These are phyloP conservation scores for Melanerpes aurifrons DNA, from an alignment of 2,113 vertebrate genomes.

Conservation along the genomic window DNA sequence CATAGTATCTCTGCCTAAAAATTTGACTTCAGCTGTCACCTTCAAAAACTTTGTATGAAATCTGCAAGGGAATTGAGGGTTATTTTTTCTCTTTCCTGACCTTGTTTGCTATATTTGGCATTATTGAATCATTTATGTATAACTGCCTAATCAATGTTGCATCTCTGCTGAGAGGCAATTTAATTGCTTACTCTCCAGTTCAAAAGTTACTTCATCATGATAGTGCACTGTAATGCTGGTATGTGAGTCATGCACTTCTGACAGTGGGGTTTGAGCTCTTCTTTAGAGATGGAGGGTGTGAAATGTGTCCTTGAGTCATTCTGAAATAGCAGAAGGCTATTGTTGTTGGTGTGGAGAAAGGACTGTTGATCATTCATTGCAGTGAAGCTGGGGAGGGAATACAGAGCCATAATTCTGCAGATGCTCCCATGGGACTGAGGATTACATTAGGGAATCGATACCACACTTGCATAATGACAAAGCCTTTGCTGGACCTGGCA, in stretches of 20 bases:
- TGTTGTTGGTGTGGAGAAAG: background rate
- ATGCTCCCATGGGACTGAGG: background rate
- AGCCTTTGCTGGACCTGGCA: conserved; percentile 12
- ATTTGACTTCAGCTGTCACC: background rate
- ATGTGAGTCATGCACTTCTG: background rate
- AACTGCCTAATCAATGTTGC: background rate
- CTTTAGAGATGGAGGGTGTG: background rate
- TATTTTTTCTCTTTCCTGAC: conserved; percentile 10
- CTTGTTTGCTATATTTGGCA: background rate
- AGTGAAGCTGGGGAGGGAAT: background rate
- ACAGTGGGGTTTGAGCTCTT: background rate
- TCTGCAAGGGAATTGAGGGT: background rate
- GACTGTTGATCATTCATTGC: background rate
- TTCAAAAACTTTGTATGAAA: conserved; percentile 6
- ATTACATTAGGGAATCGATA: background rate
- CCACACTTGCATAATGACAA: background rate
- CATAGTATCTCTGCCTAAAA: background rate
- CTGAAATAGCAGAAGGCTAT: background rate
- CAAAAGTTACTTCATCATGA: background rate
- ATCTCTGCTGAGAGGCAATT: background rate
- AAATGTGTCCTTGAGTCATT: background rate
- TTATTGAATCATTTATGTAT: background rate
- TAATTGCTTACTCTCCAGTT: conserved; percentile 9
- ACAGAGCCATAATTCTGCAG: background rate
- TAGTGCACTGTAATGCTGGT: background rate